Conservation (phyloP, 2,113 vertebrate genomes). For the Reinhardtius hippoglossoides region DNA sequence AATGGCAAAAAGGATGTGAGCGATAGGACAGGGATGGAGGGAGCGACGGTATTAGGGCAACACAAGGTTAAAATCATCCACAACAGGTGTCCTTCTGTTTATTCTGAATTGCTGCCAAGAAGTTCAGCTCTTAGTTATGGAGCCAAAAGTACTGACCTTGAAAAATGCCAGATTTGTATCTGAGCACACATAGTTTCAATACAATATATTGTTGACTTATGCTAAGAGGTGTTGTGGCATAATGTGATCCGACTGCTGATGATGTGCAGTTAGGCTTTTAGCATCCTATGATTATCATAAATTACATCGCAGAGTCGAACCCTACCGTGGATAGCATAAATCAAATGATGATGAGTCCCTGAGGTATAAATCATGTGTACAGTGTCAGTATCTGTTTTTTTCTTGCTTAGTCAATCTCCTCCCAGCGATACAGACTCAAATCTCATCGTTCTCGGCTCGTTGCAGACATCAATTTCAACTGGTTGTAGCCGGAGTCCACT, state of each 20-base stretch:
- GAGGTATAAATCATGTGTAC: conserved; percentile 51
- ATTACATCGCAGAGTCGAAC: conserved; percentile 37
- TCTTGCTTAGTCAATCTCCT: conserved; percentile 44
- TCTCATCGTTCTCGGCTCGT: conserved; percentile 2
- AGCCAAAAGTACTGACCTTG: conserved; percentile 57
- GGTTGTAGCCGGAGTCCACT: conserved; percentile 22
- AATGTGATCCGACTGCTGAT: conserved; percentile 40
- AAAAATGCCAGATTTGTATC: conserved; percentile 29
- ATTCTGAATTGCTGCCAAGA: conserved; percentile 55
- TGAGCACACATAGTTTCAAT: conserved; percentile 27
- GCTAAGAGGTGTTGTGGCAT: conserved; percentile 5
- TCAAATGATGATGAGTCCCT: conserved; percentile 52
- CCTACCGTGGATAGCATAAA: conserved; percentile 50
- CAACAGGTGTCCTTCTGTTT: conserved; percentile 50
- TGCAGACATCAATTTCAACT: conserved; percentile 39
- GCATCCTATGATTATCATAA: conserved; percentile 55
- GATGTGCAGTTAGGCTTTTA: conserved; percentile 48
- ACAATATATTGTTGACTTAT: conserved; percentile 28
- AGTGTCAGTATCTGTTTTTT: conserved; percentile 38
- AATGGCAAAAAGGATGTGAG: conserved; percentile 8
- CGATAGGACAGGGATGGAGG: not conserved
- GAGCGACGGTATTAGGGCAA: not conserved
- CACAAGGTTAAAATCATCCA: conserved; percentile 45
- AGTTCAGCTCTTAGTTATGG: conserved; percentile 39
- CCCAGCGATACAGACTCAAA: conserved; percentile 25